Evolutionary conservation across 2,113 vertebrate genomes (phyloP).

Genomic region (Indri indri): DNA sequence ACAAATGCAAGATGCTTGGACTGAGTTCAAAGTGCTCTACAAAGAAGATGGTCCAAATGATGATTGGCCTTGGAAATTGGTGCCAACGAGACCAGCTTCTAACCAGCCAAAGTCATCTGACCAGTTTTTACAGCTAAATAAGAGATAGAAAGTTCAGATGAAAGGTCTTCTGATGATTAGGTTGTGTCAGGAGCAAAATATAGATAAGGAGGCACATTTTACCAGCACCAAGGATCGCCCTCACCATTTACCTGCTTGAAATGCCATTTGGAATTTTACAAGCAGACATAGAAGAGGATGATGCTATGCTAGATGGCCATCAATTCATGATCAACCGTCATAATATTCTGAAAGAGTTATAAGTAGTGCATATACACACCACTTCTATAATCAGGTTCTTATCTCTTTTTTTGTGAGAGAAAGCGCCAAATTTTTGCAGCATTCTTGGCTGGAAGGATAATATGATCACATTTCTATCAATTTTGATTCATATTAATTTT

Average conservation of each 20-base stretch:
- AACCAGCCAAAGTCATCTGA: not conserved
- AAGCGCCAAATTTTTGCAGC: not conserved
- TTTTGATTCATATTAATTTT: constrained; percentile 65
- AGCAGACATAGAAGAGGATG: not conserved
- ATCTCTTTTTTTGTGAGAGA: not conserved
- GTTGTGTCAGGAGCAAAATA: not conserved
- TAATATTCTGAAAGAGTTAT: not conserved
- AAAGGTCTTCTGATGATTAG: not conserved
- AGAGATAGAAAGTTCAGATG: not conserved
- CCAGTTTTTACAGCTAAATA: not conserved
- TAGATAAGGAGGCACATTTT: not conserved
- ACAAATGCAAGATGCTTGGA: constrained; percentile 44
- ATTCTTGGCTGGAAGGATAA: not conserved
- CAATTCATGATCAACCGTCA: not conserved
- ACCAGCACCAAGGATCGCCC: not conserved
- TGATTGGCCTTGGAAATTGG: constrained; percentile 10
- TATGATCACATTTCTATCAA: constrained; percentile 1
- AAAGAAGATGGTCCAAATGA: not conserved
- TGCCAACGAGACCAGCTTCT: constrained; percentile 9
- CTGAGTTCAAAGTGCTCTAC: constrained; percentile 13
- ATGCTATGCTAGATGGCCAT: not conserved
- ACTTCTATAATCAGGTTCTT: not conserved
- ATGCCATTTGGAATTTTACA: constrained; percentile 4
- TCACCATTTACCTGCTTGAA: not conserved
- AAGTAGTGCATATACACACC: not conserved